Base-by-base conservation (phyloP, 2,797 vertebrate species). In the Danio tinwini region DNA sequence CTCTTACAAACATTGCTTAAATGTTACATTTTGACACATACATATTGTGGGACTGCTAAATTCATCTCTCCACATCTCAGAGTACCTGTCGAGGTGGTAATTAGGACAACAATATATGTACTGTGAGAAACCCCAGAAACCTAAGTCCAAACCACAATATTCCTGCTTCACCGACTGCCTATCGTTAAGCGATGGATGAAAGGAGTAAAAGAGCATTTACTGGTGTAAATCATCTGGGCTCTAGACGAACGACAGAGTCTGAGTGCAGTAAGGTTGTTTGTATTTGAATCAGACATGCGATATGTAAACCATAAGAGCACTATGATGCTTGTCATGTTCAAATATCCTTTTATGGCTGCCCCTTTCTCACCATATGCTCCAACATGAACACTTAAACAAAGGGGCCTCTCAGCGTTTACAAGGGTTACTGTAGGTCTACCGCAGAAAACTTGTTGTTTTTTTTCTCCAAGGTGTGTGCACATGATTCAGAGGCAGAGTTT, bases 311-410 rank as follows among this genome's bases (percentile, higher is more conserved):
- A 58, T 85, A 82, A 77, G 74, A 17, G 78, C 10, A 82, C 67
- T 39, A 77, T 86, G 86, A 82, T 85, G 84, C 79, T 84, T 68
- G 81, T 78, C 29, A 85, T 81, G 82, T 86, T 42, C 61, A 82
- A 85, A 83, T 87, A 77, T 87, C 92, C 93, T 93, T 94, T 93
- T 94, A 94, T 91, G 93, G 92, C 86, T 77, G 85, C 85, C 81
- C 86, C 52, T 55, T 21, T 68, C 59, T 72, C 72, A 84, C 74
- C 74, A 82, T 81, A 82, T 17, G 47, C 64, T 84, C 40, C 55
- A 69, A 55, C 40, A 11, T 55, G 17, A 70, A 72, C 19, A 62
- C 13, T 64, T 71, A 70, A 77, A 73, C 74, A 71, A 71, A 39
- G 78, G 50, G 77, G 40, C 71, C 71, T 70, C 70, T 37, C 45